Base-by-base conservation (phyloP, 2,888 invertebrate species). In the Apotomis betuletana region DNA sequence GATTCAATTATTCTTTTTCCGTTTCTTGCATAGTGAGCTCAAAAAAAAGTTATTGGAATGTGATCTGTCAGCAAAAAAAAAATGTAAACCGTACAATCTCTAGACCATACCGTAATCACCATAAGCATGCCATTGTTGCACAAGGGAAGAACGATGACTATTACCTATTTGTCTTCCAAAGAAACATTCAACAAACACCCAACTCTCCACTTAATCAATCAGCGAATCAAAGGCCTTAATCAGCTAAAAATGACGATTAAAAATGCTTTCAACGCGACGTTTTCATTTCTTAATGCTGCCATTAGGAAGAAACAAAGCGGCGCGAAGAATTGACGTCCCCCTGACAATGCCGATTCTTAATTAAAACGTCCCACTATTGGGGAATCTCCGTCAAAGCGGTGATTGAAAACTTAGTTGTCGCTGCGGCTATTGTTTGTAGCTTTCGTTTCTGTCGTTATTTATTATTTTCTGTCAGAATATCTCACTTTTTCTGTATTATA, bases 291-390 rank as follows among this genome's bases (percentile, higher is more conserved):
- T 88, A 89, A 89, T 88, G 89, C 86, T 82, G 78, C 83, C 79
- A 80, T 80, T 82, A 78, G 52, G 75, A 79, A 77, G 79, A 89
- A 85, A 90, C 89, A 88, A 90, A 83, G 84, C 76, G 78, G 81
- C 76, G 81, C 83, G 85, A 85, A 86, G 84, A 85, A 87, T 86
- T 87, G 87, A 87, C 84, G 84, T 89, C 84, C 68, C 52, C 67
- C 46, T 59, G 77, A 87, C 87, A 86, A 87, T 83, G 83, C 81
- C 80, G 83, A 89, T 90, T 87, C 90, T 89, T 91, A 91, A 91
- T 92, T 91, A 91, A 91, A 90, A 89, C 87, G 84, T 89, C 87
- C 85, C 86, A 90, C 90, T 90, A 90, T 86, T 84, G 80, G 77
- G 77, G 67, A 65, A 5, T 49, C 9, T 10, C 62, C 44, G 74